Conservation (phyloP, 2,113 vertebrate species). For the Gymnorhina tibicen region DNA sequence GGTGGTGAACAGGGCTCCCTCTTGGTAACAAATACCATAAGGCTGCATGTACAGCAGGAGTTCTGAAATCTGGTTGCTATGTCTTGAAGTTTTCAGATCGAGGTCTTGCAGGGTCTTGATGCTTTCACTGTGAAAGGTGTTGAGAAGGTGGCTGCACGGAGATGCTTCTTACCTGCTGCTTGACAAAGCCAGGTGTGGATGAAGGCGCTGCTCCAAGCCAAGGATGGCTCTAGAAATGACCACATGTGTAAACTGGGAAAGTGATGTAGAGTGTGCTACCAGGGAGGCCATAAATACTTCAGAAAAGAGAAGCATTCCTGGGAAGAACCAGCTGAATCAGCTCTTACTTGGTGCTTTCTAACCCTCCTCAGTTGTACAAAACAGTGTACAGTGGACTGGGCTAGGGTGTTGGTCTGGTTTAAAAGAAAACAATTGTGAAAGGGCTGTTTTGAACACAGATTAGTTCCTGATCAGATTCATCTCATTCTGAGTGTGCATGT, state of each 20-base stretch:
- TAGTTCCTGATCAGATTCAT: background rate
- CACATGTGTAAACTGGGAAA: background rate
- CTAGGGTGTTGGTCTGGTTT: background rate
- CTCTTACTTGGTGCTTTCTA: background rate
- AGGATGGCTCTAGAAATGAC: background rate
- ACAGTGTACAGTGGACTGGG: background rate
- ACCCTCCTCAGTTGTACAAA: background rate
- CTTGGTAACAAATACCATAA: background rate
- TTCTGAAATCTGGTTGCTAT: background rate
- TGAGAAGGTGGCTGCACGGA: background rate
- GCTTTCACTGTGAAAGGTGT: background rate
- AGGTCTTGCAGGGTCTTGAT: background rate
- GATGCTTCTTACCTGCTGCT: background rate
- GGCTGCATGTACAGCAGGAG: background rate
- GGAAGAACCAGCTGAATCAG: background rate
- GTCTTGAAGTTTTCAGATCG: background rate
- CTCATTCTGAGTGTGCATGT: background rate
- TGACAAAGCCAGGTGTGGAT: accelerated
- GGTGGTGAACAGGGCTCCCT: background rate
- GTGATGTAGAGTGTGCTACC: background rate
- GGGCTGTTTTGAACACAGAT: background rate
- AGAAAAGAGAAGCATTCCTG: background rate
- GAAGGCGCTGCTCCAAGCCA: background rate
- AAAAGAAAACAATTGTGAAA: background rate
- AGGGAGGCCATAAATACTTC: background rate